Conservation (phyloP, 2,888 invertebrate genomes). For the Agrenia bidenticulata region DNA sequence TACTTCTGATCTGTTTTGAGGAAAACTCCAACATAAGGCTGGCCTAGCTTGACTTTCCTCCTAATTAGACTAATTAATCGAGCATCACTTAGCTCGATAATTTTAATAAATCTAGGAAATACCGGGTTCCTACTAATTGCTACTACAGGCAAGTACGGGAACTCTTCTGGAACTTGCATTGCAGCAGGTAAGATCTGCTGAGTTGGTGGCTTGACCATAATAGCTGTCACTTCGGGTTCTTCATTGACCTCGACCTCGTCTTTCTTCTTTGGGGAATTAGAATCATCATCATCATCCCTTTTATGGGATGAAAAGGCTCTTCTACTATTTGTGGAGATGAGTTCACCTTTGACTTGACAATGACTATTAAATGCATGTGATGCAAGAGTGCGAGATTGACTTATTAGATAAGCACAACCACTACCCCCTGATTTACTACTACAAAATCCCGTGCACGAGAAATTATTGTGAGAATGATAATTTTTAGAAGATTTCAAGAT, state of each 20-base stretch:
- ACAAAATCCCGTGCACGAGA: neutral
- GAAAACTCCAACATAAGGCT: constrained; percentile 97
- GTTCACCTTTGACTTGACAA: neutral
- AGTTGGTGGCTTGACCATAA: constrained; percentile 16
- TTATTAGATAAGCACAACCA: neutral
- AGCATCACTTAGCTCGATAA: constrained; percentile 89
- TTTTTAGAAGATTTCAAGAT: neutral
- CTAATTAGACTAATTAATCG: constrained; percentile 83
- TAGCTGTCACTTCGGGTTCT: constrained; percentile 9
- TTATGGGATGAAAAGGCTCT: constrained; percentile 29
- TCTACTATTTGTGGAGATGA: neutral
- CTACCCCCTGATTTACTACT: neutral
- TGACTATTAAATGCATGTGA: too few species aligned
- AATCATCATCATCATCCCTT: constrained; percentile 29
- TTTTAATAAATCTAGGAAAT: constrained; percentile 96
- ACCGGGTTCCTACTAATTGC: constrained; percentile 93
- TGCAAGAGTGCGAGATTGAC: too few species aligned
- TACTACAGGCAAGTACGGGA: constrained; percentile 94
- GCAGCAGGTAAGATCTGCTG: constrained; percentile 70
- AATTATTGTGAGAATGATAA: constrained; percentile 3
- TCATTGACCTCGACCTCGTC: neutral
- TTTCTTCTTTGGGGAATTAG: constrained; percentile 22
- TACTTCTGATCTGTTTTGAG: constrained; percentile 86
- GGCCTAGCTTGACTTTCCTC: constrained; percentile 90
- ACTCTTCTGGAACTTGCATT: constrained; percentile 90